Evolutionary conservation across 2,797 vertebrate genomes (phyloP).

Genomic region (Nothura maculosa): DNA sequence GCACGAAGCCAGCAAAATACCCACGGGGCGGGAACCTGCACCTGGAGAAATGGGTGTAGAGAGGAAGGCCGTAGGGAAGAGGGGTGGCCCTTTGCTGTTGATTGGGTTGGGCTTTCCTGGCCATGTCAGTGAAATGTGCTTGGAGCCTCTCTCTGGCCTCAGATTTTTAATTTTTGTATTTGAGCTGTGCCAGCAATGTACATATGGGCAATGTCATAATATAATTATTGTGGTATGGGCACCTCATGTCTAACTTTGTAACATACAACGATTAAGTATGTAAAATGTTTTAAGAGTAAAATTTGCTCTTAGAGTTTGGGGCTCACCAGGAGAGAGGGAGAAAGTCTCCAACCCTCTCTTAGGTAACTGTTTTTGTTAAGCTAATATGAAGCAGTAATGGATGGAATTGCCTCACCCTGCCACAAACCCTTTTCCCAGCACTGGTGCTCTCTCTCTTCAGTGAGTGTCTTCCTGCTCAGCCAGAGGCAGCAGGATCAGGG

Average conservation of each 20-base stretch:
- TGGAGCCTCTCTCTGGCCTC: not conserved
- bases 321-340: not conserved
- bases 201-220: not conserved
- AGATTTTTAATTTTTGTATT: not conserved
- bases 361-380: not conserved
- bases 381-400: not conserved
- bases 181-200: not conserved
- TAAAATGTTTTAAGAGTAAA: not conserved
- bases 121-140: not conserved
- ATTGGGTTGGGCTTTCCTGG: not conserved
- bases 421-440: not conserved
- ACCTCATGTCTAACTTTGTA: not conserved
- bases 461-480: constrained; percentile 21
- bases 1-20: not conserved
- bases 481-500: not conserved
- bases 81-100: not conserved
- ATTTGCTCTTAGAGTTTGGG: not conserved
- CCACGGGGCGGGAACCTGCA: not conserved
- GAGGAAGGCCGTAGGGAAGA: no score
- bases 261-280: not conserved
- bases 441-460: constrained; percentile 14
- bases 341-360: not conserved
- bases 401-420: not conserved
- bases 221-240: not conserved
- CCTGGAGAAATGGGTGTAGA: not conserved